Conservation (phyloP, 2,113 vertebrate species). For the Furnarius figulus region DNA sequence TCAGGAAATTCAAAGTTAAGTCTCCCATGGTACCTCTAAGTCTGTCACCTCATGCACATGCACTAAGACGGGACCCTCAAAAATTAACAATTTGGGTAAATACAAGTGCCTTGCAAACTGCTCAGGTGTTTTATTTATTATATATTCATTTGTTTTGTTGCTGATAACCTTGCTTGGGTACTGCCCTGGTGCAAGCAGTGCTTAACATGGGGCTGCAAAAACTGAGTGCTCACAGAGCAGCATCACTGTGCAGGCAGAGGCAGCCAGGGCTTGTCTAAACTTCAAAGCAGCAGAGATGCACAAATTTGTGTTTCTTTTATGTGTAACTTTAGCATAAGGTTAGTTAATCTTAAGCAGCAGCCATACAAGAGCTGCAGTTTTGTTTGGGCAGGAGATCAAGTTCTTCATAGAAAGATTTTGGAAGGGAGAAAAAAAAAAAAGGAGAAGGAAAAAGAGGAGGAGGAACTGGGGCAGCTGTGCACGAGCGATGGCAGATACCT, state of each 20-base stretch:
- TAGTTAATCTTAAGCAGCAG: constrained; percentile 9
- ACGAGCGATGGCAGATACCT: constrained; percentile 59
- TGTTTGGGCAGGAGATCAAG: neutral
- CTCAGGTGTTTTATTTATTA: neutral
- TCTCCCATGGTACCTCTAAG: constrained; percentile 46
- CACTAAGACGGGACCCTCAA: neutral
- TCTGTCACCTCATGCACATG: constrained; percentile 9
- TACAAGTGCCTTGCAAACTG: neutral
- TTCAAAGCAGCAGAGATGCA: neutral
- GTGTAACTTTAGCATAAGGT: neutral
- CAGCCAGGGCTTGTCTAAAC: neutral
- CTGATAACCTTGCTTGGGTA: neutral
- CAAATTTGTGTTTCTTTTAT: neutral
- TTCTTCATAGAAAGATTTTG: neutral
- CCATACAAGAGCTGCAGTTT: neutral
- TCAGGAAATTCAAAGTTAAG: constrained; percentile 63
- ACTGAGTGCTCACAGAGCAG: fast-evolving
- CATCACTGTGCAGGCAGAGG: fast-evolving
- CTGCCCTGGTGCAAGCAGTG: fast-evolving
- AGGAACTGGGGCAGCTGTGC: constrained; percentile 38
- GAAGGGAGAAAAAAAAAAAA: neutral
- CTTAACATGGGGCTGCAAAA: fast-evolving
- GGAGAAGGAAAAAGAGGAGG: neutral
- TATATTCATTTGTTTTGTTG: neutral
- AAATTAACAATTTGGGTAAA: neutral